Evolutionary conservation across 1,140 invertebrate species (phyloP), one percentile per base, ranked within the genome.

Genomic region (Popillia japonica): DNA sequence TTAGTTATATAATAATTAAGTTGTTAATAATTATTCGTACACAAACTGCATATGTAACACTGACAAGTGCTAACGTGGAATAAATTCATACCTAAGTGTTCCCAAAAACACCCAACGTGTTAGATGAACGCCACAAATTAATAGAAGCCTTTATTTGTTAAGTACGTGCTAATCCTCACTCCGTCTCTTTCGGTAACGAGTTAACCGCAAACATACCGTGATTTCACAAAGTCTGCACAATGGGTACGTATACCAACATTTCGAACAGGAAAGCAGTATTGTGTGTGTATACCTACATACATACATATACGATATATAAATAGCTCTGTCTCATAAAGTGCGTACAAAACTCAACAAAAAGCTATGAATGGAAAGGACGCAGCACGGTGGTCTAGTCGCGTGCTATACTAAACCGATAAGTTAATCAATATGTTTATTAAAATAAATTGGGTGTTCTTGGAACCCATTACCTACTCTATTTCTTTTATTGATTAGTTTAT

Each of bases 351-450:
- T 48, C 44, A 17, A 64, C 8, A 17, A 68, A 68, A 22, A 34
- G 22, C 61, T 34, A 22, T 68, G 61, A 68, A 68, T 68, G 61
- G 61, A 34, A 68, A 68, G 20, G 27, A 68, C 14, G 17, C 61
- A 14, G 4, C 61, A 4, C 27, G 27, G 27, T 4, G 1, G 27
- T 34, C 4, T 34, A 4, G 61, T 68, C 61, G 61, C 61, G 61
- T 68, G 61, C 61, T 22, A 68, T 68, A 68, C 61, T 20, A 34
- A 8, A 68, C 20, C 22, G 61, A 68, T 68, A 68, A 68, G 17
- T 68, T 22, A 68, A 68, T 68, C 61, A 68, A 68, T 68, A 68
- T 20, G 61, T 8, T 68, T 68, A 68, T 68, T 68, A 68, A 27
- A 27, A 68, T 68, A 68, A 68, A 68, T 68, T 68, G 61, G 0